Base-by-base conservation (phyloP, 1,140 invertebrate genomes). In the Apolygus lucorum region DNA sequence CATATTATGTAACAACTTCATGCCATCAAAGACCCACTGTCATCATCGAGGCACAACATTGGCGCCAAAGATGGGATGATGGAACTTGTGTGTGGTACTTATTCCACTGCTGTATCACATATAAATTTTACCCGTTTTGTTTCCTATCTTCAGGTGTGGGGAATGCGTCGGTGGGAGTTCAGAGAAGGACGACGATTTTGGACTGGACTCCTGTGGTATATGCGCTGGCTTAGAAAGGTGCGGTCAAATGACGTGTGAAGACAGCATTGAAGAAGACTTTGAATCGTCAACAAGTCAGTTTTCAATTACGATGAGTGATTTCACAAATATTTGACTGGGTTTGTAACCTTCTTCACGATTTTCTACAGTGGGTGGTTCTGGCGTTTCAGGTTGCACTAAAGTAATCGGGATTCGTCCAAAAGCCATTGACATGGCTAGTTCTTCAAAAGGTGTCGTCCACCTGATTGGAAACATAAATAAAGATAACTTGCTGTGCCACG, bases 161-260 rank as follows among this genome's bases (percentile, higher is more conserved):
- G 64, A 66, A 42, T 66, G 64, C 25, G 64, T 66, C 4, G 64
- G 64, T 34, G 64, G 64, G 21, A 66, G 1, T 28, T 29, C 64
- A 13, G 64, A 66, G 34, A 66, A 66, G 34, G 64, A 66, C 4
- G 64, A 66, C 28, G 26, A 29, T 42, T 66, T 34, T 34, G 64
- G 64, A 8, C n/a, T 66, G 28, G 64, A 66, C 28, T 28, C 27
- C 11, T 66, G 64, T 21, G 64, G 64, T 17, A 66, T 66, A 28
- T 66, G 64, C 28, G 27, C n/a, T 28, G 64, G 64, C 11, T 34
- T 66, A 14, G 27, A 66, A 34, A 28, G 64, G n/a, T 66, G 64
- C 24, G n/a, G n/a, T 21, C 27, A n/a, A 11, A 34, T 24, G 11
- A 11, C 54, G 11, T 59, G 54, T 22, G 54, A 59, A 22, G 11